A percentile compares a stretch with the other conserved stretches of the same genome.
phyloP scores from a whole-genome alignment of 1,140 invertebrate genomes.

The Pogonus chalceus region DNA sequence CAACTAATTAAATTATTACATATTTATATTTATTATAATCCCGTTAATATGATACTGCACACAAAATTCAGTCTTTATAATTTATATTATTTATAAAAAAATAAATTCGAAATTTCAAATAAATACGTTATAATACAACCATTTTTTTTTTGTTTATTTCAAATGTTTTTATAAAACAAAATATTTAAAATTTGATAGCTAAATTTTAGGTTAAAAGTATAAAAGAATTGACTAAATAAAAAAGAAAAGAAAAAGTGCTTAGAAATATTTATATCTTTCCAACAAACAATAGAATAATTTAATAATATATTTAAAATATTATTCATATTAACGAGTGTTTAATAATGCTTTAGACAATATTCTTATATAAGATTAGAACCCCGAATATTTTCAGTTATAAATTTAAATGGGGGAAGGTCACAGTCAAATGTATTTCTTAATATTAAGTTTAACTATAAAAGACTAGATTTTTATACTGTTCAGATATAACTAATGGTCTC shows the following conservation, averaged over 20 bases:
- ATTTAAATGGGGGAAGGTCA: conserved; percentile 1
- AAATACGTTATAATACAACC: too few relatives aligned
- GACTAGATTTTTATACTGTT: conserved; percentile 3
- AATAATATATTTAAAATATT: too few relatives aligned
- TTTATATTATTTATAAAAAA: background rate
- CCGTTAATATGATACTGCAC: background rate
- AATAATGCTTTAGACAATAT: background rate
- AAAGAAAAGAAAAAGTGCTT: too few relatives aligned
- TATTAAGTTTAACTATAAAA: conserved; percentile 3
- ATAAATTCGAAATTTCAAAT: too few relatives aligned
- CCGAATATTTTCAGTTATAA: background rate
- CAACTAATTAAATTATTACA: background rate
- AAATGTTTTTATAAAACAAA: too few relatives aligned
- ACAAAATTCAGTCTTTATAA: background rate
- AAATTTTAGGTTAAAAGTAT: too few relatives aligned
- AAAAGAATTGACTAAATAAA: too few relatives aligned
- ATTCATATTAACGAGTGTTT: background rate
- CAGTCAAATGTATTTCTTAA: conserved; percentile 6
- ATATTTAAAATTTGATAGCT: too few relatives aligned
- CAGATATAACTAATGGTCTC: background rate
- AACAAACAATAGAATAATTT: too few relatives aligned
- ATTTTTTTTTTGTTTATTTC: too few relatives aligned
- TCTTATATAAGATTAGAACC: background rate
- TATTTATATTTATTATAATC: background rate
- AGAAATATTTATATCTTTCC: too few relatives aligned